Conservation (phyloP, 2,888 invertebrate genomes). For the Drosophila acutilabella region DNA sequence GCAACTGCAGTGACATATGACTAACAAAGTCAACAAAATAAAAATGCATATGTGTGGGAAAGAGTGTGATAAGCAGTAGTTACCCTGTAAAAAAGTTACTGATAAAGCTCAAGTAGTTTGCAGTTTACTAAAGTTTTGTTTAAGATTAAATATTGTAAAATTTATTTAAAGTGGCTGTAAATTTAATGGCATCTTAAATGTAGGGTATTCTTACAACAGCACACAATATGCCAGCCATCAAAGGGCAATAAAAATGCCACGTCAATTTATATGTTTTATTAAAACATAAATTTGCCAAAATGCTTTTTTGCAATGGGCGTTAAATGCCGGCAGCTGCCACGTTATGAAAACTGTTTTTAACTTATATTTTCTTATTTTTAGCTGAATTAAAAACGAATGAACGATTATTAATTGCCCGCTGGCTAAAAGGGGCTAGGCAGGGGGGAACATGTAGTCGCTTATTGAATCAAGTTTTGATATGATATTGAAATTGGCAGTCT, state of each 20-base stretch:
- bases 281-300: constrained; percentile 24
- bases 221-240: constrained; percentile 33
- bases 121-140: no score
- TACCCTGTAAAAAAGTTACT: neutral
- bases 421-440: neutral
- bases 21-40: constrained; percentile 22
- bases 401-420: constrained; percentile 27
- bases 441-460: neutral
- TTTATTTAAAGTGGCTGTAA: no score
- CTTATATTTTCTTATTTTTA: constrained; percentile 2
- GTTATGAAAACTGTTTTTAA: constrained; percentile 2
- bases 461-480: constrained; percentile 11
- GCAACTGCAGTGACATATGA: constrained; percentile 23
- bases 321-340: constrained; percentile 31
- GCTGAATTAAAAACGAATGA: constrained; percentile 38
- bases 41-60: neutral
- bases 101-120: neutral
- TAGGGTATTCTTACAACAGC: neutral
- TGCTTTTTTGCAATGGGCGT: constrained; percentile 9
- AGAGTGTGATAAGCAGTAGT: neutral
- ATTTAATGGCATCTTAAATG: no score
- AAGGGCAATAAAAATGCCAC: constrained; percentile 23
- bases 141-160: no score
- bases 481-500: constrained; percentile 6
- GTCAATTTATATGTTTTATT: constrained; percentile 28